Evolutionary conservation across 2,797 vertebrate genomes (phyloP).

Genomic region (Coranthus polyacanthus): DNA sequence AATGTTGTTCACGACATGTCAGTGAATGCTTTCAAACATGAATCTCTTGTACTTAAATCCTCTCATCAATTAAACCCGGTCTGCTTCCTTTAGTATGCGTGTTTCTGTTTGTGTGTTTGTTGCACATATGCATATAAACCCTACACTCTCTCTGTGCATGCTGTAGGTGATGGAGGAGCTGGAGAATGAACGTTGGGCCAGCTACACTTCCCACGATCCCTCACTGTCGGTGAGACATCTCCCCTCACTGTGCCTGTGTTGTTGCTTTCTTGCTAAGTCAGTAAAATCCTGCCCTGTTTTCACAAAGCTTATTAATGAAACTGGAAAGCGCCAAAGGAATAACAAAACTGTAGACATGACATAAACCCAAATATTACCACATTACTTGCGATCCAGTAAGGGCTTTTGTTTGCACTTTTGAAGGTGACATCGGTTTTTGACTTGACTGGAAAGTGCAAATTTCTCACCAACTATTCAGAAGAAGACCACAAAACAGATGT

Average conservation of each 20-base stretch:
- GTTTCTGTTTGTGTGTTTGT: conserved; percentile 18
- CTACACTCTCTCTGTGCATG: conserved; percentile 79
- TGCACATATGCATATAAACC: conserved; percentile 41
- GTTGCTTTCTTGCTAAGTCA: conserved; percentile 45
- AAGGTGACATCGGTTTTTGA: conserved; percentile 21
- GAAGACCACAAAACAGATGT: not conserved
- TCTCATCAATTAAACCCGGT: conserved; percentile 10
- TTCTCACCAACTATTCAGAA: conserved; percentile 11
- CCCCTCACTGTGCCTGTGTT: conserved; percentile 50
- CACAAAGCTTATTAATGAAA: conserved; percentile 13
- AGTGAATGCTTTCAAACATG: conserved; percentile 6
- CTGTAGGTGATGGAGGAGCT: conserved; percentile 98
- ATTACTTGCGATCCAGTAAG: not conserved
- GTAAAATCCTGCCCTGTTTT: conserved; percentile 10
- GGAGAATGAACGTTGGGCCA: conserved; percentile 96
- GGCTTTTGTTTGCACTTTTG: not conserved
- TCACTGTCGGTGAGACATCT: conserved; percentile 89
- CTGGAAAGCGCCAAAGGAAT: conserved; percentile 14
- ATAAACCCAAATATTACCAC: not conserved
- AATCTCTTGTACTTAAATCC: not conserved
- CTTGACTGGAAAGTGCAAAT: conserved; percentile 44
- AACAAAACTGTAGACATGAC: not conserved
- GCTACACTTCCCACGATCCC: conserved; percentile 91
- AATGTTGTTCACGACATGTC: not conserved
- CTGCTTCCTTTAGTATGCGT: not conserved